Percentiles rank a stretch among this genome's conserved stretches.
phyloP scores from a whole-genome alignment of 2,797 vertebrate species.

The Semotilus atromaculatus region DNA sequence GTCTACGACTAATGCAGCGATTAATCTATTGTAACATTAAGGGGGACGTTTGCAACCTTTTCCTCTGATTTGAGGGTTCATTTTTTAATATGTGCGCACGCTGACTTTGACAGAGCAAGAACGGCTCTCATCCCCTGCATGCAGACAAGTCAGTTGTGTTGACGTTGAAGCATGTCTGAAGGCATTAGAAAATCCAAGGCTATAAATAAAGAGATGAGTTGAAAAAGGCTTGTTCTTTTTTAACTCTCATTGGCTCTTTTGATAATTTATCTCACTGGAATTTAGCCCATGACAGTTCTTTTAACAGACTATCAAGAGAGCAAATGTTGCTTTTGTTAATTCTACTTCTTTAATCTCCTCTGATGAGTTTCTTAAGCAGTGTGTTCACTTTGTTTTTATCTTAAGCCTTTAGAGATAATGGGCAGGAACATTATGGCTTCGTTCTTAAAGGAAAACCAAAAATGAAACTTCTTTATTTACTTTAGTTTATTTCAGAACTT shows the following conservation, averaged over 20 bases:
- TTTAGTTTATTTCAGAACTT: background rate
- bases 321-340: constrained; percentile 22
- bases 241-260: constrained; percentile 49
- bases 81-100: constrained; percentile 65
- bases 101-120: constrained; percentile 23
- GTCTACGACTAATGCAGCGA: constrained; percentile 36
- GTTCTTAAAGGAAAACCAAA: background rate
- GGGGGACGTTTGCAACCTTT: constrained; percentile 70
- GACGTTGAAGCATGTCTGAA: constrained; percentile 3
- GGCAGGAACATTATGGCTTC: background rate
- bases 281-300: constrained; percentile 27
- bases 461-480: background rate
- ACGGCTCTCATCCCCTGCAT: constrained; percentile 8
- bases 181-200: constrained; percentile 7
- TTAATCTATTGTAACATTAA: constrained; percentile 59
- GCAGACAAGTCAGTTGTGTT: constrained; percentile 8
- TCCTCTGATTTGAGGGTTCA: constrained; percentile 59
- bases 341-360: constrained; percentile 25
- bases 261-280: constrained; percentile 38
- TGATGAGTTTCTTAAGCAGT: constrained; percentile 3
- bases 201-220: constrained; percentile 24
- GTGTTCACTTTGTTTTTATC: background rate
- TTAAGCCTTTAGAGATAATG: background rate
- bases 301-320: constrained; percentile 6
- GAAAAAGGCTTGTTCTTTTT: constrained; percentile 36